Evolutionary conservation across 1,140 invertebrate genomes (phyloP).

Genomic region (Scaptomyza hsui): DNA sequence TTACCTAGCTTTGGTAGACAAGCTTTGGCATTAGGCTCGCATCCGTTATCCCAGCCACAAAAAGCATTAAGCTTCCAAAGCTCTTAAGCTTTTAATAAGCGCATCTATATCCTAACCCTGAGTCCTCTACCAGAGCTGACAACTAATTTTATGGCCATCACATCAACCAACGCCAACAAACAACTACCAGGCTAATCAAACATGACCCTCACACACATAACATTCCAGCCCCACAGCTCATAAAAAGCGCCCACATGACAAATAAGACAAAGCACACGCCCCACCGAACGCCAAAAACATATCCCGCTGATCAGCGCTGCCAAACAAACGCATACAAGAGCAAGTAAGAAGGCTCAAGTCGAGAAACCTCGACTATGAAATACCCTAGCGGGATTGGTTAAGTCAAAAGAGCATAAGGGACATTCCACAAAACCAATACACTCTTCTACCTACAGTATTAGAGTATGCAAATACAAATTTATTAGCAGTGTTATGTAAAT

Average conservation of each 20-base stretch:
- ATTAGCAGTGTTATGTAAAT: constrained; percentile 80
- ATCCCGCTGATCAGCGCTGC: constrained; percentile 54
- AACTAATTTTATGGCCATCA: constrained; percentile 70
- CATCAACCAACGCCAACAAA: constrained; percentile 62
- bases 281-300: constrained; percentile 41
- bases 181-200: constrained; percentile 76
- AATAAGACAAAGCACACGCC: constrained; percentile 77
- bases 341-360: constrained; percentile 9
- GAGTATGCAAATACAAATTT: constrained; percentile 45
- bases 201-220: constrained; percentile 37
- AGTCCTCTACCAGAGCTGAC: constrained; percentile 19
- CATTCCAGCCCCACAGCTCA: constrained; percentile 38
- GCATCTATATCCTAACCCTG: constrained; percentile 28
- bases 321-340: constrained; percentile 6
- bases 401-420: no score
- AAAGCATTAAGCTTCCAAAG: constrained; percentile 33
- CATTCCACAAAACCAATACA: no score
- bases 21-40: not conserved
- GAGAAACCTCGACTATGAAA: not conserved
- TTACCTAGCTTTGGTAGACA: constrained; percentile 3
- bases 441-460: no score
- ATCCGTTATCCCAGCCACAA: constrained; percentile 24
- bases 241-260: constrained; percentile 66
- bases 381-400: no score
- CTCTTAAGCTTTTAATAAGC: constrained; percentile 70